Conservation (phyloP, 2,113 vertebrate genomes). For the Sebastes schlegelii region DNA sequence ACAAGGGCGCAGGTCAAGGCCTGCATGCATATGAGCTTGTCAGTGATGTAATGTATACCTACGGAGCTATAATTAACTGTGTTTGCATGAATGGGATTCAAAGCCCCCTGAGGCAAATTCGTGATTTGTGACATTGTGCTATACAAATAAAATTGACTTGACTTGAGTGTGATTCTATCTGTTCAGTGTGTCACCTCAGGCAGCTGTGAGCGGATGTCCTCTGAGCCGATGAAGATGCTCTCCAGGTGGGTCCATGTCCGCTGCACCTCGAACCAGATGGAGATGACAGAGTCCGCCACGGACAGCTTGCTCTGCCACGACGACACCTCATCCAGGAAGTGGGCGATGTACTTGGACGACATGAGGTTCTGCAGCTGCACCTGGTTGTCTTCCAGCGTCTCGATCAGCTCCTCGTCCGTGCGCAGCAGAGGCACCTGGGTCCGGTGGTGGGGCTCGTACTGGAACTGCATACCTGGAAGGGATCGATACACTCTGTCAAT, state of each 20-base stretch:
- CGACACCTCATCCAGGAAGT: constrained; percentile 94
- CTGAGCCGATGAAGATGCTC: constrained; percentile 96
- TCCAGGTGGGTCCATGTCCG: constrained; percentile 94
- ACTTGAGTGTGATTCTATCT: not conserved
- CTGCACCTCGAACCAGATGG: constrained; percentile 96
- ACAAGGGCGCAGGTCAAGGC: constrained; percentile 13
- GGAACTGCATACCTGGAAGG: constrained; percentile 87
- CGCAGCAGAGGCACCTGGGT: constrained; percentile 86
- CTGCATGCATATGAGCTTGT: constrained; percentile 15
- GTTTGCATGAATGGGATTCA: not conserved
- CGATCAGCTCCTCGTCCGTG: constrained; percentile 89
- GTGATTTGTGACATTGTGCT: too few species aligned
- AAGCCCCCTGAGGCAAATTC: too few species aligned
- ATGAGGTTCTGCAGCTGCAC: constrained; percentile 97
- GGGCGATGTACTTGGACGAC: constrained; percentile 90
- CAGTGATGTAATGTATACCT: constrained; percentile 13
- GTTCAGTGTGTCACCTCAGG: constrained; percentile 85
- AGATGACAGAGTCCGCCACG: constrained; percentile 86
- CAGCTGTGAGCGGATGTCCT: constrained; percentile 93
- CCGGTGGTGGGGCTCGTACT: constrained; percentile 88
- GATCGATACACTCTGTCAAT: not conserved
- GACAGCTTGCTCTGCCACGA: constrained; percentile 93
- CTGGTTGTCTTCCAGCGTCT: constrained; percentile 95
- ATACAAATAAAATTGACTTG: too few species aligned
- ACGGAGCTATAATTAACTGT: not conserved